These are phyloP conservation scores for Chaetophractus vellerosus DNA, from an alignment of 2,797 vertebrate species.

Conservation along the genomic window DNA sequence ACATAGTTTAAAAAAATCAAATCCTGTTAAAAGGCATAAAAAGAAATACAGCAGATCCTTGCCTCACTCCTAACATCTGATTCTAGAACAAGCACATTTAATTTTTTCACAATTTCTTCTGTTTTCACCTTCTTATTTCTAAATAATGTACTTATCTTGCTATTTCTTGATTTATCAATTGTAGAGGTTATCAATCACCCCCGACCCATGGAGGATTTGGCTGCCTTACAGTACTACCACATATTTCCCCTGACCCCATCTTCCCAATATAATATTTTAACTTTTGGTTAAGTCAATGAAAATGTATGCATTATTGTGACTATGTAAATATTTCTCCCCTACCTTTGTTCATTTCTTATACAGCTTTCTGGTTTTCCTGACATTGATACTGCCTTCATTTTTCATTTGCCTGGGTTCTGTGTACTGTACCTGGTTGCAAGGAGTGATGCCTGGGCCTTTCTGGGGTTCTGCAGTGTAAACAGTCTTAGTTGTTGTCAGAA, in stretches of 20 bases:
- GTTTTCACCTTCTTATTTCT: conserved; percentile 3
- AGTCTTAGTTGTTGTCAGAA: neutral
- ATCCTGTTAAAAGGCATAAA: neutral
- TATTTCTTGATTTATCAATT: neutral
- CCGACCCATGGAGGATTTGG: neutral
- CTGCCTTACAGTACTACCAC: neutral
- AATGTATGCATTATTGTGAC: neutral
- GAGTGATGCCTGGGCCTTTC: neutral
- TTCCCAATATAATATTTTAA: conserved; percentile 21
- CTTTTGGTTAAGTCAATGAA: neutral
- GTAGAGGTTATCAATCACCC: neutral
- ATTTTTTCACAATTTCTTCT: neutral
- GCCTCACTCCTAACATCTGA: neutral
- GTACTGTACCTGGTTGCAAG: neutral
- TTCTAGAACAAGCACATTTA: neutral
- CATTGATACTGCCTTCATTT: neutral
- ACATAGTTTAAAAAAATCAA: conserved; percentile 23
- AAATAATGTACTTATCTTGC: neutral
- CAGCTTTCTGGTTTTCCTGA: no score
- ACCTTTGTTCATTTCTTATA: no score
- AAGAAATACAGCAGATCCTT: neutral
- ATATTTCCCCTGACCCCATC: neutral
- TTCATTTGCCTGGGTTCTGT: neutral
- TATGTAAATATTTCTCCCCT: no score
- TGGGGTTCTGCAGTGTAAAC: neutral